Evolutionary conservation across 1,140 invertebrate genomes (phyloP), one percentile per base, ranked within the genome.

Genomic region (Copidosoma floridanum): DNA sequence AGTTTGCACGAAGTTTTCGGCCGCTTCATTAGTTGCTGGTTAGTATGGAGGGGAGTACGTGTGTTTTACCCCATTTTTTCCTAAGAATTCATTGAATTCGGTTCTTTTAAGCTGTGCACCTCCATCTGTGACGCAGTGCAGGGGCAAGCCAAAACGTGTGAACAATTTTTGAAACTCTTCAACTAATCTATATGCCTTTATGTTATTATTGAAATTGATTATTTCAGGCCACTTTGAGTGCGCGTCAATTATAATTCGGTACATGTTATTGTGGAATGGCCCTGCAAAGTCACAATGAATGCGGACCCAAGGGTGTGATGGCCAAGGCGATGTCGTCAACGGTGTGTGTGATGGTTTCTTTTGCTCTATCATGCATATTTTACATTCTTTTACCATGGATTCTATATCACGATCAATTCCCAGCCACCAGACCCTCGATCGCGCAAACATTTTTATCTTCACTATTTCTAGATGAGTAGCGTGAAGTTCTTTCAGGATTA

Each of bases 371-470:
- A 68, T 53, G 62, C 79, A 81, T 11, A 50, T 48, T 16, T 53
- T 26, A 60, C 67, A 72, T 4, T 18, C 50, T 51, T 18, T 32
- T 32, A 50, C 47, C 12, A 57, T 35, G 1, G 51, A 14, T 62
- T 81, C 75, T 38, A 81, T 74, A 12, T 78, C 74, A 10, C 57
- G 60, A 61, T 82, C 75, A 3, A 83, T 69, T 7, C 66, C 63
- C 38, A 73, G 72, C 80, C 80, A 83, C 68, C 69, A 82, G 6
- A 80, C 67, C 59, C 78, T 73, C 7, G 48, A 68, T 5, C 79
- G 44, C 10, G 79, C 74, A 10, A 76, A 48, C 16, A 57, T 46
- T 63, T 82, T 82, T 66, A 78, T 79, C 44, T 74, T 69, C 5
- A 74, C 68, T 12, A 80, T 75, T 7, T 79, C 77, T 38, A 73